Conservation (phyloP, 2,113 vertebrate species). For the Bujurquina vittata region DNA sequence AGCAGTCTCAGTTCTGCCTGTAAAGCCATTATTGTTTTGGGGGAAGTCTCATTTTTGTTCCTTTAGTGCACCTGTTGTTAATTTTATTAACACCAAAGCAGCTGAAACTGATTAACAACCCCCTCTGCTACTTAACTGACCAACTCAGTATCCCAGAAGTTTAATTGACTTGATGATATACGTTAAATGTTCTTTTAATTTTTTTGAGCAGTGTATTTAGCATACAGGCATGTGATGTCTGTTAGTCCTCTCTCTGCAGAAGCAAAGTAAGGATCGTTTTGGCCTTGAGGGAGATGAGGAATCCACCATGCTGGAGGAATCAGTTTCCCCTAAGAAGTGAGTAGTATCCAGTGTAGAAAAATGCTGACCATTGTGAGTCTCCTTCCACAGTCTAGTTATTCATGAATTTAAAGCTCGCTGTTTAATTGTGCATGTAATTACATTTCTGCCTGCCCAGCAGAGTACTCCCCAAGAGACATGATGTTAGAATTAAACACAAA, state of each 20-base stretch:
- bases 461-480: slow-evolving; percentile 17
- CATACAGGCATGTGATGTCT: neutral
- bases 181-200: no score
- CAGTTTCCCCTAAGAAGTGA: slow-evolving; percentile 97
- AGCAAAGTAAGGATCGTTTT: slow-evolving; percentile 99
- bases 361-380: slow-evolving; percentile 34
- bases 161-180: no score
- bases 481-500: slow-evolving; percentile 31
- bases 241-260: slow-evolving; percentile 77
- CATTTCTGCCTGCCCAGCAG: slow-evolving; percentile 46
- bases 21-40: no score
- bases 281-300: slow-evolving; percentile 98
- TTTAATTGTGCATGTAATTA: slow-evolving; percentile 64
- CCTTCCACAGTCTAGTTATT: slow-evolving; percentile 18
- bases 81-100: no score
- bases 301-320: slow-evolving; percentile 98
- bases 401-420: slow-evolving; percentile 38
- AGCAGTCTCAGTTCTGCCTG: no score
- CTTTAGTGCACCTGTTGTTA: no score
- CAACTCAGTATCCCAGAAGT: no score
- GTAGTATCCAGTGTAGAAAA: slow-evolving; percentile 36
- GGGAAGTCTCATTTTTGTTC: no score
- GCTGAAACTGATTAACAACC: no score
- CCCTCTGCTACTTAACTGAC: no score
- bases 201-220: neutral